These are phyloP conservation scores for Rhingia campestris DNA, from an alignment of 2,888 invertebrate species.

Conservation along the genomic window DNA sequence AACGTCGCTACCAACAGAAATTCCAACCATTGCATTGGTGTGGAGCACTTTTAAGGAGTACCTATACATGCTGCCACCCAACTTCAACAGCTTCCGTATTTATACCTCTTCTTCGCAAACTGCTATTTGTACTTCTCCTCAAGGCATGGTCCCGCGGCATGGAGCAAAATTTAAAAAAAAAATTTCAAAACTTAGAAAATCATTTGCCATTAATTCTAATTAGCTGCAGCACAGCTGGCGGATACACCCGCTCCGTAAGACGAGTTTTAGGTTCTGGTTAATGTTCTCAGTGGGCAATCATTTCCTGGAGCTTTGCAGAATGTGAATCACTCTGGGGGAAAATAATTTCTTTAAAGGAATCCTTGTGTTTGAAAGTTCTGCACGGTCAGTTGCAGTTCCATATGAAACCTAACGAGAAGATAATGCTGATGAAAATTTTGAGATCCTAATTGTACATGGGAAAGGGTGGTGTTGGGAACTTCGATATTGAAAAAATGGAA, in stretches of 20 bases:
- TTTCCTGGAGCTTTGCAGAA: conserved; percentile 3
- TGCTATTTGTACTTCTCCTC: conserved; percentile 20
- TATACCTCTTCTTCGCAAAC: conserved; percentile 2
- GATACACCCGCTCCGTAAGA: not conserved
- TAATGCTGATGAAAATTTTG: too few relatives aligned
- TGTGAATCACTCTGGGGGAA: not conserved
- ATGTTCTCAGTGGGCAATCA: conserved; percentile 26
- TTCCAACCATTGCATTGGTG: conserved; percentile 23
- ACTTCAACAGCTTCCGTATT: conserved; percentile 42
- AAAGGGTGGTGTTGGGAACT: too few relatives aligned
- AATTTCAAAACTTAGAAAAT: conserved; percentile 37
- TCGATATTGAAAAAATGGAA: too few relatives aligned
- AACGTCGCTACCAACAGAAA: not conserved
- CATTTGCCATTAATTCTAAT: conserved; percentile 63
- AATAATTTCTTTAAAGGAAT: not conserved
- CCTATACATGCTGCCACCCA: conserved; percentile 7
- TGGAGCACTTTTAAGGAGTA: conserved; percentile 32
- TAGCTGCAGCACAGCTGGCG: conserved; percentile 49
- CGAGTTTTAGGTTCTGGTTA: conserved; percentile 29
- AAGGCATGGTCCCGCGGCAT: not conserved
- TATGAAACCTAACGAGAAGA: too few relatives aligned
- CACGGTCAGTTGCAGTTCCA: too few relatives aligned
- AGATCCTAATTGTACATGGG: too few relatives aligned
- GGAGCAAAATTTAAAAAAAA: conserved; percentile 33
- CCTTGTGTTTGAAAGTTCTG: too few relatives aligned